These are phyloP conservation scores for Gisinianus flammeolus DNA, from an alignment of 2,888 invertebrate species.

Conservation along the genomic window DNA sequence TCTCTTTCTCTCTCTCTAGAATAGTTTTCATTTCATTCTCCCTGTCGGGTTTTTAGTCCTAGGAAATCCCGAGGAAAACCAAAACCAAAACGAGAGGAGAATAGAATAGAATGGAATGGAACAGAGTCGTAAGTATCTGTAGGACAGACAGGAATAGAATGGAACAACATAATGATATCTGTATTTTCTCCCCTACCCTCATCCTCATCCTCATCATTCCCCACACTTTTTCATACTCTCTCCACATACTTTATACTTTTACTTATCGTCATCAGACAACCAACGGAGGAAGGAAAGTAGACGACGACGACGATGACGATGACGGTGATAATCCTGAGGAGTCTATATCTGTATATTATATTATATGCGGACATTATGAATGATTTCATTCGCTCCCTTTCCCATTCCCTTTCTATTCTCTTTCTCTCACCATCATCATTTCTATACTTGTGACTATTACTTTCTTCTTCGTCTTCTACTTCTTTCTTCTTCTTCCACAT, in stretches of 20 bases:
- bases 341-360: background rate
- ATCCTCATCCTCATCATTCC: background rate
- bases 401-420: background rate
- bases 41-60: background rate
- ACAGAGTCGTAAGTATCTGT: too few species aligned
- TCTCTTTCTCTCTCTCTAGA: too few species aligned
- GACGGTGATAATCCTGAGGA: constrained; percentile 14
- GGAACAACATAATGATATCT: too few species aligned
- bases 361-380: constrained; percentile 24
- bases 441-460: background rate
- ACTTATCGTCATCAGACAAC: background rate
- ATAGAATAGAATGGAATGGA: background rate
- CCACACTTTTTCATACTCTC: background rate
- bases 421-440: constrained; percentile 3
- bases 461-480: background rate
- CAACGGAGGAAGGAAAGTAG: background rate
- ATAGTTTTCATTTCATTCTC: background rate
- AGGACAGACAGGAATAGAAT: background rate
- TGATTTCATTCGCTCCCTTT: constrained; percentile 18
- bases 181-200: background rate
- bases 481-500: background rate
- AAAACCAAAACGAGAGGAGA: background rate
- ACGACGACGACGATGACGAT: background rate
- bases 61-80: background rate
- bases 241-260: background rate